Evolutionary conservation across 2,888 invertebrate genomes (phyloP).

Genomic region (Archips crataeganus): DNA sequence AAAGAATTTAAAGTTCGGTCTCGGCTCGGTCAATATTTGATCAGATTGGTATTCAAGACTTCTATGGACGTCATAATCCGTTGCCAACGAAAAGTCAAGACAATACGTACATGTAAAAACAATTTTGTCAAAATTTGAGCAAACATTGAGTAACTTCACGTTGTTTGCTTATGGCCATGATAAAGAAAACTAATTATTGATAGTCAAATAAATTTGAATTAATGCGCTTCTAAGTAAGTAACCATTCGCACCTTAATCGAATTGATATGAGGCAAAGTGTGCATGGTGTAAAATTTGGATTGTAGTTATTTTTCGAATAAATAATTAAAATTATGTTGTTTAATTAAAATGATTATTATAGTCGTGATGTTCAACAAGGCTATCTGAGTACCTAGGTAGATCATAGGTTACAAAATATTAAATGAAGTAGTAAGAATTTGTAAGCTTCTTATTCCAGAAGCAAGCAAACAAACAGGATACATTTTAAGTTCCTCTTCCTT

Average conservation of each 20-base stretch:
- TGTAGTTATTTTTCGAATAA: too few relatives aligned
- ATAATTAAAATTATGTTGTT: too few relatives aligned
- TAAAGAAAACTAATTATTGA: neutral
- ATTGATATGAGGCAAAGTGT: neutral
- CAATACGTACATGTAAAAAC: neutral
- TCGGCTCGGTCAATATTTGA: neutral
- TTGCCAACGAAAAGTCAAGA: neutral
- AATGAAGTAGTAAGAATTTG: neutral
- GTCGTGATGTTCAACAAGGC: too few relatives aligned
- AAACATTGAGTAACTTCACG: neutral
- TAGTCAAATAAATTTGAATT: too few relatives aligned
- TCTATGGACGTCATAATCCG: constrained; percentile 16
- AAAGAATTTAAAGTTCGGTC: constrained; percentile 3
- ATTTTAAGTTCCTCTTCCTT: neutral
- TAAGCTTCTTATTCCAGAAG: too few relatives aligned
- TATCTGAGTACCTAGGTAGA: too few relatives aligned
- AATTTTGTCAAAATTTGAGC: neutral
- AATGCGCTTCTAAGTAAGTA: neutral
- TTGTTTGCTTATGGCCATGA: neutral
- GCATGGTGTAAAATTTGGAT: neutral
- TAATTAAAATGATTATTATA: too few relatives aligned
- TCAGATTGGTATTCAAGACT: neutral
- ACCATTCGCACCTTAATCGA: neutral
- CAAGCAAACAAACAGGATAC: neutral
- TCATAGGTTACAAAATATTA: neutral